Percentiles rank a stretch among this genome's conserved stretches.
These are phyloP conservation scores for Ooceraea biroi DNA, from an alignment of 1,140 invertebrate species.

Conservation along the genomic window DNA sequence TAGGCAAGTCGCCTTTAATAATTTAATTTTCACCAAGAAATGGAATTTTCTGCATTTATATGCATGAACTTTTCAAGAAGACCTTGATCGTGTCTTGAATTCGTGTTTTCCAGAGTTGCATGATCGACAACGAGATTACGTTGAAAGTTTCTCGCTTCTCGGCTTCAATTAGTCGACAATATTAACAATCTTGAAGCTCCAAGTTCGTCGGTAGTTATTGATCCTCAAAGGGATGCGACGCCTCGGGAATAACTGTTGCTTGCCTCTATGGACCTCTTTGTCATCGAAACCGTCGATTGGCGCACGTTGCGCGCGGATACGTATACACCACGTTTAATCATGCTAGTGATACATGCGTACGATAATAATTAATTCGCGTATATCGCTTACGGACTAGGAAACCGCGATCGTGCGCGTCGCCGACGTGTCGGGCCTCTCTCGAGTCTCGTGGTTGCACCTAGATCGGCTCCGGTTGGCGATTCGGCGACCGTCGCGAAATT, in stretches of 20 bases:
- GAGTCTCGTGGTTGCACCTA: neutral
- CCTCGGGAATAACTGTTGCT: neutral
- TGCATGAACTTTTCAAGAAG: no score
- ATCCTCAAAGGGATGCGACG: neutral
- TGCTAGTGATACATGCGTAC: conserved; percentile 65
- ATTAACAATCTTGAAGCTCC: conserved; percentile 4
- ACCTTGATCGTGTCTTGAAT: neutral
- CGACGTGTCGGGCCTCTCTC: neutral
- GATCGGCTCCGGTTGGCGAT: conserved; percentile 32
- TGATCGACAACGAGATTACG: neutral
- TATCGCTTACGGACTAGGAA: conserved; percentile 66
- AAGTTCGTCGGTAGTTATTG: neutral
- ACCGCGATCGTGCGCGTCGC: conserved; percentile 40
- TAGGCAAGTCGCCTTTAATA: neutral
- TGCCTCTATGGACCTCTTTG: conserved; percentile 1
- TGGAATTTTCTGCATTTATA: neutral
- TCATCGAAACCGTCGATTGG: conserved; percentile 30
- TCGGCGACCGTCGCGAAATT: conserved; percentile 2
- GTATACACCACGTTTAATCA: conserved; percentile 54
- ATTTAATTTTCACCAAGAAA: neutral
- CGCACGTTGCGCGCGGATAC: conserved; percentile 37
- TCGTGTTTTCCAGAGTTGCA: conserved; percentile 16
- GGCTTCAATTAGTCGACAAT: conserved; percentile 10
- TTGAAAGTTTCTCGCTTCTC: neutral
- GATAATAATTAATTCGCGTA: conserved; percentile 69